Base-by-base conservation (phyloP, 2,113 vertebrate species). In the Nettapus auritus region DNA sequence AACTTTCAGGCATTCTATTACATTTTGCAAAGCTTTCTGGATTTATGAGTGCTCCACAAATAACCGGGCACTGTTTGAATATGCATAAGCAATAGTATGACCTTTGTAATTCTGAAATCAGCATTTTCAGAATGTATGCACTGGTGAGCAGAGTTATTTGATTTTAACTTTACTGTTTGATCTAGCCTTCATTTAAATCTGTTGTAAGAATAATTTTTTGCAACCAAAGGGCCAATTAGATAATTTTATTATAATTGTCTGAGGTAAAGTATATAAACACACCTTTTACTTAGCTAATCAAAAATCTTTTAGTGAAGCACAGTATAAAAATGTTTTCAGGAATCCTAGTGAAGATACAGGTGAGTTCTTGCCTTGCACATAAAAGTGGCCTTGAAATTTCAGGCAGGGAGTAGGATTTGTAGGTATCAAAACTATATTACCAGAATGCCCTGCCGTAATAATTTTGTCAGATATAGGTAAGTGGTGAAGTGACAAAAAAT, bases 51-150 rank as follows among this genome's bases (percentile, higher is more conserved):
- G 13, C 23, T 38, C 7, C 60, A 36, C 5, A 21, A 68, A 33
- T 36, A 76, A 40, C 36, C 5, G 59, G 53, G 16, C 68, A 42
- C 6, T 36, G 4, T 60, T 64, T 80, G 36, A 82, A 86, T 73
- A 46, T 15, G 18, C 31, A 60, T 16, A 55, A 76, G 18, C 0
- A 0, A 26, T 70, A 57, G 38, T 21, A 50, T 6, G 6, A 36
- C 20, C 68, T 89, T 12, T 67, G 13, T 40, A 62, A 46, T 57
- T 84, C 69, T 69, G 36, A 88, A 77, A 33, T 22, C 38, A 53
- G 11, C 1, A 22, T 7, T 76, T 23, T 57, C 38, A 81, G 57
- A 73, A 74, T 66, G 31, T 11, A 15, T 34, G 6, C n/a, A 53
- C 3, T 70, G 12, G 9, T 63, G 50, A 84, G 18, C 31, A 53